Evolutionary conservation across 2,888 invertebrate genomes (phyloP).

Genomic region (Branchellion lobata): DNA sequence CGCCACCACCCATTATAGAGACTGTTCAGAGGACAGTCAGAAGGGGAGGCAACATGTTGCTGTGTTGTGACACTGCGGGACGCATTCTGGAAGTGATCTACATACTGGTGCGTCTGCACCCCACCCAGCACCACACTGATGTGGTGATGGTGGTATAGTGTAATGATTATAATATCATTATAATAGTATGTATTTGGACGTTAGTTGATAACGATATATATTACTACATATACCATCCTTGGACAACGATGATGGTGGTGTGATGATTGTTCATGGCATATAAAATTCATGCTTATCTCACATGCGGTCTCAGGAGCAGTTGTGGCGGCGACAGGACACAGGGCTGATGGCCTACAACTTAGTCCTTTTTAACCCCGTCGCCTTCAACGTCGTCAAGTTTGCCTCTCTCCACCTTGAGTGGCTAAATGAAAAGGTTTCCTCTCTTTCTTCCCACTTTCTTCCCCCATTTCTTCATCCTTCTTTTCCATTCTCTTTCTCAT

Average conservation of each 20-base stretch:
- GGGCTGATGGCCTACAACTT: conserved; percentile 91
- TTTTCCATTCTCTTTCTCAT: background rate
- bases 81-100: conserved; percentile 92
- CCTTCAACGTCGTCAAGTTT: conserved; percentile 82
- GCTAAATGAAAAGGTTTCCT: conserved; percentile 4
- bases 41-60: conserved; percentile 89
- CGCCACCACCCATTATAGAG: too few relatives aligned
- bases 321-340: conserved; percentile 71
- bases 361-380: conserved; percentile 89
- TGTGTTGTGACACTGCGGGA: conserved; percentile 94
- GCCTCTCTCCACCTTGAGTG: background rate
- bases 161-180: too few relatives aligned
- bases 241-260: too few relatives aligned
- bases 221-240: too few relatives aligned
- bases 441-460: background rate
- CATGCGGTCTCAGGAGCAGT: conserved; percentile 62
- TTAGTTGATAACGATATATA: too few relatives aligned
- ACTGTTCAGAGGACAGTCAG: conserved; percentile 89
- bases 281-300: too few relatives aligned
- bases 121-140: too few relatives aligned
- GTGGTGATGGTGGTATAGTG: too few relatives aligned
- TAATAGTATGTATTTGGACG: too few relatives aligned
- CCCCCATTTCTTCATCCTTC: background rate
- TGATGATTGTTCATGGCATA: too few relatives aligned
- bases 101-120: conserved; percentile 69